phyloP scores from a whole-genome alignment of 2,888 invertebrate genomes.

The Pharmacophagus antenor region DNA sequence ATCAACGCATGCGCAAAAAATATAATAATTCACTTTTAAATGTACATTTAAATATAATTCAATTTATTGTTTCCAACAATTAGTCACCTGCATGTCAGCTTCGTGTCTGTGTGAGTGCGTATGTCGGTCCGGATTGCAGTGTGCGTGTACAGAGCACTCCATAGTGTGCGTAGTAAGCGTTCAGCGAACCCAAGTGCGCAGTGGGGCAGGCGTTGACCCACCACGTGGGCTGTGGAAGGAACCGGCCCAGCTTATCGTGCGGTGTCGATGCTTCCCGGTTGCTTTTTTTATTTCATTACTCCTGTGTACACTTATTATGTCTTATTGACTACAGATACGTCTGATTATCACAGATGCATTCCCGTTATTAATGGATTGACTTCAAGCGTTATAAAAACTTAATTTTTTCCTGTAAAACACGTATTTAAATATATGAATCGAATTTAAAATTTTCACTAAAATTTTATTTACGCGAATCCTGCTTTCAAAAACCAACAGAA shows the following conservation, averaged over 20 bases:
- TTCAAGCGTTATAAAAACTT: too few species aligned
- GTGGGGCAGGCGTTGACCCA: constrained; percentile 72
- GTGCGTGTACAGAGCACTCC: constrained; percentile 32
- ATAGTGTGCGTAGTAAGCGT: constrained; percentile 44
- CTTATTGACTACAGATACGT: not conserved
- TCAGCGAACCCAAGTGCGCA: constrained; percentile 67
- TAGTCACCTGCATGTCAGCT: constrained; percentile 57
- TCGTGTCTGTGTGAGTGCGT: constrained; percentile 35
- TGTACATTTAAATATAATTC: constrained; percentile 22
- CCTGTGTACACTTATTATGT: not conserved
- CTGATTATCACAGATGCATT: too few species aligned
- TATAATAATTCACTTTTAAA: constrained; percentile 5
- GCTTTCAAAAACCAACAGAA: too few species aligned
- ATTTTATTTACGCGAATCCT: too few species aligned
- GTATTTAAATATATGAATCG: too few species aligned
- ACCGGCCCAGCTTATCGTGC: constrained; percentile 53
- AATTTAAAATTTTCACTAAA: too few species aligned
- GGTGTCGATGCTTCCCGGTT: constrained; percentile 39
- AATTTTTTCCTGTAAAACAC: too few species aligned
- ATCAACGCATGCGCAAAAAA: too few species aligned
- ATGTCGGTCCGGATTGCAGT: constrained; percentile 26
- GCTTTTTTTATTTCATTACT: constrained; percentile 37
- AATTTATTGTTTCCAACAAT: constrained; percentile 43
- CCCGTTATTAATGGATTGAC: not conserved
- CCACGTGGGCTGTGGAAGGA: constrained; percentile 67